Percentiles rank a stretch among this genome's conserved stretches.
Evolutionary conservation across 2,113 vertebrate species (phyloP).

Genomic region (Hemiscyllium ocellatum): DNA sequence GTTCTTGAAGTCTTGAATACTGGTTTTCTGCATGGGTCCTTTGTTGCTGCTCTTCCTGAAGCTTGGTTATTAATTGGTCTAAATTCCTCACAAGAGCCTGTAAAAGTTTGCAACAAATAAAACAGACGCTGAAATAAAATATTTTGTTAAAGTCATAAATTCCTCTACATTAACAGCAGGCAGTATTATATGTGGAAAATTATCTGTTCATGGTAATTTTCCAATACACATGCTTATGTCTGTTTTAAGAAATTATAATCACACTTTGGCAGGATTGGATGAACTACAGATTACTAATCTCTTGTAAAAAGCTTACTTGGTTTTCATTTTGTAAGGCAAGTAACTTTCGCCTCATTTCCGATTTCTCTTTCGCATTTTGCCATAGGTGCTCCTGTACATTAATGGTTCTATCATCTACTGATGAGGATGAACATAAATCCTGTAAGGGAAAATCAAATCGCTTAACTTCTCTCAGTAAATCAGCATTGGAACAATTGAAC

Average conservation of each 20-base stretch:
- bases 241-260: background rate
- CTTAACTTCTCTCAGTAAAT: background rate
- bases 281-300: background rate
- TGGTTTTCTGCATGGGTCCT: background rate
- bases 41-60: background rate
- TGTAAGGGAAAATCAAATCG: background rate
- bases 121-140: background rate
- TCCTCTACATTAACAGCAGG: background rate
- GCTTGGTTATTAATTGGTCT: background rate
- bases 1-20: background rate
- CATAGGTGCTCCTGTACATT: background rate
- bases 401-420: background rate
- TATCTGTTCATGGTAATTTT: background rate
- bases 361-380: background rate
- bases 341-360: slow-evolving; percentile 4
- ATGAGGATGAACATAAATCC: background rate
- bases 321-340: slow-evolving; percentile 1
- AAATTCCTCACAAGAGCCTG: background rate
- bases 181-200: background rate
- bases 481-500: background rate
- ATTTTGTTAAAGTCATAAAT: background rate
- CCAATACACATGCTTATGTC: background rate
- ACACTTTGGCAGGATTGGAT: background rate
- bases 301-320: slow-evolving; percentile 7
- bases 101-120: background rate